These are phyloP conservation scores for Forficula auricularia DNA, from an alignment of 1,140 invertebrate genomes.

Conservation along the genomic window DNA sequence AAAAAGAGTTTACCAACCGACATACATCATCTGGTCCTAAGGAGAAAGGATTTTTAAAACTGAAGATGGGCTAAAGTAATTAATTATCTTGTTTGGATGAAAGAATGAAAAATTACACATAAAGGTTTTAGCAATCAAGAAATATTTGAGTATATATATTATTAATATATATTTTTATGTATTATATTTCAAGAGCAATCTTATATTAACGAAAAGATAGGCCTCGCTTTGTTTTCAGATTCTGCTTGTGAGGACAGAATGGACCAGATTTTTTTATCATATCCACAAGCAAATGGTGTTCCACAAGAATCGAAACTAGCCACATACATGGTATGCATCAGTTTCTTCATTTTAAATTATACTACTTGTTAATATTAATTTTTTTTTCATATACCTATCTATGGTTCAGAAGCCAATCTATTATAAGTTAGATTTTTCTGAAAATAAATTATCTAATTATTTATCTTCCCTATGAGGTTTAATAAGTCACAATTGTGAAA, in stretches of 20 bases:
- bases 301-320: constrained; percentile 69
- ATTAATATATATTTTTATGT: background rate
- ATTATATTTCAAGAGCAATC: background rate
- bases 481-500: too few relatives aligned
- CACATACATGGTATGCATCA: constrained; percentile 54
- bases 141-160: background rate
- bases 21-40: too few relatives aligned
- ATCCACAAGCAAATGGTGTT: constrained; percentile 49
- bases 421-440: too few relatives aligned
- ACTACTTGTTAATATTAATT: background rate
- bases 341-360: constrained; percentile 6
- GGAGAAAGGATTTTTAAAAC: too few relatives aligned
- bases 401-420: background rate
- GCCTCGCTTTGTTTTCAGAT: constrained; percentile 7
- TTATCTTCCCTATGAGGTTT: too few relatives aligned
- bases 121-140: too few relatives aligned
- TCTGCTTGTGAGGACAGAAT: constrained; percentile 15
- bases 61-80: too few relatives aligned
- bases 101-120: too few relatives aligned
- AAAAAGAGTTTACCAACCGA: too few relatives aligned
- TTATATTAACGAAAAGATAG: background rate
- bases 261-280: constrained; percentile 30
- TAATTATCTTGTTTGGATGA: too few relatives aligned
- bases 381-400: constrained; percentile 5
- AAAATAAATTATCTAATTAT: too few relatives aligned